Percentiles rank a stretch among this genome's conserved stretches.
These are phyloP conservation scores for Acanthis flammea DNA, from an alignment of 2,797 vertebrate genomes.

Conservation along the genomic window DNA sequence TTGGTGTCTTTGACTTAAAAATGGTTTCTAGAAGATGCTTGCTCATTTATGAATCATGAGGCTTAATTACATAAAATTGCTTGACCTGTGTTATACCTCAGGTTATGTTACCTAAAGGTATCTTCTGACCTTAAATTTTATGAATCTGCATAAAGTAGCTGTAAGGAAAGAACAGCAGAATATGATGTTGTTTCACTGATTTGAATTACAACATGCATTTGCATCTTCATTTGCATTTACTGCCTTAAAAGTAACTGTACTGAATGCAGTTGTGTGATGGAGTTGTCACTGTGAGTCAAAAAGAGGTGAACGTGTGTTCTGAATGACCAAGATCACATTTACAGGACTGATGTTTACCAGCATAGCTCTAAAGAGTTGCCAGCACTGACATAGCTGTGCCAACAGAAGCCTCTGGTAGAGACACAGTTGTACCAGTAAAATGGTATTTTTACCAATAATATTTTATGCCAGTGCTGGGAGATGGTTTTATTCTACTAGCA, in stretches of 20 bases:
- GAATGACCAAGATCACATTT: background rate
- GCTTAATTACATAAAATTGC: constrained; percentile 36
- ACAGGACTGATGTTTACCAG: background rate
- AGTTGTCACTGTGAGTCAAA: constrained; percentile 3
- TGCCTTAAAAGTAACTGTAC: constrained; percentile 23
- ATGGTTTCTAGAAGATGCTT: constrained; percentile 14
- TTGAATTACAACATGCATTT: constrained; percentile 51
- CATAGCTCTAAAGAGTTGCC: constrained; percentile 1
- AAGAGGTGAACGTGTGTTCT: background rate
- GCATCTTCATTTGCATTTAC: constrained; percentile 51
- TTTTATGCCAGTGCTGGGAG: background rate
- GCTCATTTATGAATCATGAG: constrained; percentile 21
- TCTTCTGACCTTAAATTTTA: constrained; percentile 45
- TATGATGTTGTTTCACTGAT: constrained; percentile 27
- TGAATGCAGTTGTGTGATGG: background rate
- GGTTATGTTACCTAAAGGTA: constrained; percentile 48
- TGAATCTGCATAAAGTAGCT: constrained; percentile 31
- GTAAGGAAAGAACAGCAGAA: constrained; percentile 2
- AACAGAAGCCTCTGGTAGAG: constrained; percentile 19
- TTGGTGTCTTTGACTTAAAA: constrained; percentile 4
- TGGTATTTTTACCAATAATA: constrained; percentile 1
- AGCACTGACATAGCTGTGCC: background rate
- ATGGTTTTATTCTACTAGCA: background rate
- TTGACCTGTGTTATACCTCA: constrained; percentile 23
- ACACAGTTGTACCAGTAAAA: background rate